Evolutionary conservation across 1,140 invertebrate genomes (phyloP).

Genomic region (Philopotamus ludificatus): DNA sequence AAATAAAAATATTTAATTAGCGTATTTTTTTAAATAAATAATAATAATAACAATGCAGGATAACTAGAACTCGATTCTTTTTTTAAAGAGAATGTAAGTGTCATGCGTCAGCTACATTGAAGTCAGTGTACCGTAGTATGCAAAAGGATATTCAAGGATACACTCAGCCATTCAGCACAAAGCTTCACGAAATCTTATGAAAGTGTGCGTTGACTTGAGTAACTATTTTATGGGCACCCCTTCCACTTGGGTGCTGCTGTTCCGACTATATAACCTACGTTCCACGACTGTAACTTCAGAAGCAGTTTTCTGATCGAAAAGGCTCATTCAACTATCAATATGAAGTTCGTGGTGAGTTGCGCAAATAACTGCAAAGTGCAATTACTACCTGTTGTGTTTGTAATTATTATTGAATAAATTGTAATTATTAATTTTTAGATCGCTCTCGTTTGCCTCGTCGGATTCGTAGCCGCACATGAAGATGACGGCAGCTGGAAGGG

Average conservation of each 20-base stretch:
- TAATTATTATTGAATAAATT: neutral
- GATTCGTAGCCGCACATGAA: constrained; percentile 5
- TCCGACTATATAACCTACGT: neutral
- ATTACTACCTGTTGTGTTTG: neutral
- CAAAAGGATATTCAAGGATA: no score
- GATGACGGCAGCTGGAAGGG: constrained; percentile 26
- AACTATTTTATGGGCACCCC: no score
- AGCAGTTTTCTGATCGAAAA: constrained; percentile 30
- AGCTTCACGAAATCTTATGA: no score
- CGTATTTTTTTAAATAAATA: no score
- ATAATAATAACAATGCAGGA: no score
- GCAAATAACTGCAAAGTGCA: neutral
- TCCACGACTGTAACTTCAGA: neutral
- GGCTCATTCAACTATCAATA: constrained; percentile 14
- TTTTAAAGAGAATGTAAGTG: no score
- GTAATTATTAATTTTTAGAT: constrained; percentile 11
- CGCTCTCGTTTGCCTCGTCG: constrained; percentile 4
- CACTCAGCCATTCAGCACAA: no score
- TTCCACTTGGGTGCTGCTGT: neutral
- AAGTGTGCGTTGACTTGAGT: no score
- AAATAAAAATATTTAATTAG: no score
- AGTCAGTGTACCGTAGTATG: no score
- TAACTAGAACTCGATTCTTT: no score
- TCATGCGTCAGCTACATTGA: no score
- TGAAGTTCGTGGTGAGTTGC: constrained; percentile 24